These are phyloP conservation scores for Anabas testudineus DNA, from an alignment of 2,797 vertebrate species.

Conservation along the genomic window DNA sequence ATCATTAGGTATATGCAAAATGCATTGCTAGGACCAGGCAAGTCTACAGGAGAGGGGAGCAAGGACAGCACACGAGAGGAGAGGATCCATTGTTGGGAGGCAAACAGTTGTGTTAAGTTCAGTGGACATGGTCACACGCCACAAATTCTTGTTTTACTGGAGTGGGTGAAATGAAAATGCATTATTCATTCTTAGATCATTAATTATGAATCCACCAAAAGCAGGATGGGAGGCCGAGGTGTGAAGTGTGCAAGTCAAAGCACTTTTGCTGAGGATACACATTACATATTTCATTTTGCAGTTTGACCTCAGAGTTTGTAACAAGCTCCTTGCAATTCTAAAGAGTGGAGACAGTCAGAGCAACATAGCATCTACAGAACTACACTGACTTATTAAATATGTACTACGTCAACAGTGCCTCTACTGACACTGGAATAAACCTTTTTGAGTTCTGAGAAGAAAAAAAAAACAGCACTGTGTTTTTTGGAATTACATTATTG, in stretches of 20 bases:
- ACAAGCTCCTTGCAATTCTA: conserved; percentile 58
- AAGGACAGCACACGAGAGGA: neutral
- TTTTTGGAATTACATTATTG: neutral
- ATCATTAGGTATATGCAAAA: conserved; percentile 63
- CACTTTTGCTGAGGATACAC: conserved; percentile 69
- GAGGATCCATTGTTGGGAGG: conserved; percentile 47
- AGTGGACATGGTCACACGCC: conserved; percentile 75
- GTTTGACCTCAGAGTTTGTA: conserved; percentile 69
- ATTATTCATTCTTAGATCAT: conserved; percentile 84
- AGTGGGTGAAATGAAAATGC: conserved; percentile 77
- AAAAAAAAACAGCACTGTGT: conserved; percentile 7
- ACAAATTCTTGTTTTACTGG: conserved; percentile 75
- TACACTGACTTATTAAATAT: conserved; percentile 25
- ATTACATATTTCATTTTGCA: conserved; percentile 73
- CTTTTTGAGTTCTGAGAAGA: neutral
- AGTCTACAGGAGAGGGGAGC: neutral
- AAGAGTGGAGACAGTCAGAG: conserved; percentile 37
- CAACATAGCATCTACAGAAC: conserved; percentile 37
- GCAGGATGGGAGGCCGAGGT: conserved; percentile 70
- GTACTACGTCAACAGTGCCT: conserved; percentile 13
- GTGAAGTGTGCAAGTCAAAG: conserved; percentile 76
- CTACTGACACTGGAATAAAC: conserved; percentile 20
- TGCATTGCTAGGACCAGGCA: conserved; percentile 21
- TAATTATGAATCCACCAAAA: conserved; percentile 82
- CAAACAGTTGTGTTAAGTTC: conserved; percentile 66